A percentile compares a stretch with the other conserved stretches of the same genome.
Evolutionary conservation across 1,140 invertebrate species (phyloP).

Genomic region (Panonychus citri): DNA sequence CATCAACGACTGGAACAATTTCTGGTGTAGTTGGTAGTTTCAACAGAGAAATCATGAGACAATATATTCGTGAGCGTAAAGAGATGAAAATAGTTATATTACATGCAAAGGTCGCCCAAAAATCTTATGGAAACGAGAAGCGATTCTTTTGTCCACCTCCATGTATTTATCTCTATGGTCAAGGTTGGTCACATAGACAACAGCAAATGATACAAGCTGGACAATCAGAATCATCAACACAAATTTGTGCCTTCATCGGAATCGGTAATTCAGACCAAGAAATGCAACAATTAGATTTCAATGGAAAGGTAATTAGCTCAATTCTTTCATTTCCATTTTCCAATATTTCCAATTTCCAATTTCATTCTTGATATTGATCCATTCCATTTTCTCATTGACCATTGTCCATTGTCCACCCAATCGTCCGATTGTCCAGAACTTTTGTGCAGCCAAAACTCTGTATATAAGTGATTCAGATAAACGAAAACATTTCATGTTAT

Average conservation of each 20-base stretch:
- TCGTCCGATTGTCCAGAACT: conserved; percentile 60
- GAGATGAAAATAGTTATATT: conserved; percentile 92
- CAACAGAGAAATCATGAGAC: conserved; percentile 82
- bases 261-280: conserved; percentile 97
- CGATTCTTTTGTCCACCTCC: conserved; percentile 98
- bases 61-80: conserved; percentile 71
- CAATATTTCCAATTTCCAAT: no score
- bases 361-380: no score
- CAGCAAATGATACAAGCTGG: conserved; percentile 61
- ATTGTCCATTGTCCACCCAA: background rate
- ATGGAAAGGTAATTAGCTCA: conserved; percentile 37
- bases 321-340: no score
- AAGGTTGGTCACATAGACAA: conserved; percentile 81
- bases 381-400: background rate
- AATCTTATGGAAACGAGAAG: conserved; percentile 99
- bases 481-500: conserved; percentile 95
- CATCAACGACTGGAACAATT: no score
- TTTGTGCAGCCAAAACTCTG: conserved; percentile 95
- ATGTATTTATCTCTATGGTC: conserved; percentile 91
- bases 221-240: conserved; percentile 63
- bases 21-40: conserved; percentile 20
- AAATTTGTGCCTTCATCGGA: conserved; percentile 91
- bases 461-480: conserved; percentile 99
- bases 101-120: conserved; percentile 94
- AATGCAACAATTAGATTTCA: conserved; percentile 93